A percentile compares a stretch with the other conserved stretches of the same genome.
phyloP scores from a whole-genome alignment of 2,797 vertebrate species.

The Sebastes taczanowskii region DNA sequence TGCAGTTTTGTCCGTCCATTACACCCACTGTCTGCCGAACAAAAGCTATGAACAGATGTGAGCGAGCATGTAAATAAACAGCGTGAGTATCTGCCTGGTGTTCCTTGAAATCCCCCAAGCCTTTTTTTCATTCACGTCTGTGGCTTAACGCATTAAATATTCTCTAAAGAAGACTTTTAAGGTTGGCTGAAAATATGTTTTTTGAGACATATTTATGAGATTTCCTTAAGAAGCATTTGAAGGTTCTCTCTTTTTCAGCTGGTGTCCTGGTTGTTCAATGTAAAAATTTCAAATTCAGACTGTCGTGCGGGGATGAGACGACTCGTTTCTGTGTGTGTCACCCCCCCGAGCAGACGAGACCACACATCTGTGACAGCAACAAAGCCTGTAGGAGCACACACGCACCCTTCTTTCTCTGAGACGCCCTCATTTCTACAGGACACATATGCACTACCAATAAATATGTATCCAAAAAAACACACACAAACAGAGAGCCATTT shows the following conservation, averaged over 20 bases:
- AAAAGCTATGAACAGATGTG: neutral
- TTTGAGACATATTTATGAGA: neutral
- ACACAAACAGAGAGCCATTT: neutral
- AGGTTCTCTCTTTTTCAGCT: slow-evolving; percentile 19
- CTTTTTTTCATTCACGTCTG: neutral
- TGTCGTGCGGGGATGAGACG: slow-evolving; percentile 29
- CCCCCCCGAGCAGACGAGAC: slow-evolving; percentile 16
- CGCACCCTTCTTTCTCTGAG: neutral
- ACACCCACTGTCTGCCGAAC: neutral
- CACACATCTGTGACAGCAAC: slow-evolving; percentile 31
- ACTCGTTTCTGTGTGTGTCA: slow-evolving; percentile 34
- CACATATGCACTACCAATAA: neutral
- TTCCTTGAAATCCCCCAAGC: neutral
- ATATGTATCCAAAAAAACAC: neutral
- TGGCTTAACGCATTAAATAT: slow-evolving; percentile 6
- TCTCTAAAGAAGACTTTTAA: neutral
- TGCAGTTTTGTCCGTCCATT: neutral
- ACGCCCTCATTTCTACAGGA: neutral
- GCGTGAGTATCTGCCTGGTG: neutral
- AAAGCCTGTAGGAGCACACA: neutral
- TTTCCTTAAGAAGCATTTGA: slow-evolving; percentile 18
- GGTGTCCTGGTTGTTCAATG: slow-evolving; percentile 39
- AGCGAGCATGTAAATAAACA: slow-evolving; percentile 22
- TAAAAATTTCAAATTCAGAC: slow-evolving; percentile 53
- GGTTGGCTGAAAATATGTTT: slow-evolving; percentile 12